Base-by-base conservation (phyloP, 1,140 invertebrate species). In the Colletes gigas region DNA sequence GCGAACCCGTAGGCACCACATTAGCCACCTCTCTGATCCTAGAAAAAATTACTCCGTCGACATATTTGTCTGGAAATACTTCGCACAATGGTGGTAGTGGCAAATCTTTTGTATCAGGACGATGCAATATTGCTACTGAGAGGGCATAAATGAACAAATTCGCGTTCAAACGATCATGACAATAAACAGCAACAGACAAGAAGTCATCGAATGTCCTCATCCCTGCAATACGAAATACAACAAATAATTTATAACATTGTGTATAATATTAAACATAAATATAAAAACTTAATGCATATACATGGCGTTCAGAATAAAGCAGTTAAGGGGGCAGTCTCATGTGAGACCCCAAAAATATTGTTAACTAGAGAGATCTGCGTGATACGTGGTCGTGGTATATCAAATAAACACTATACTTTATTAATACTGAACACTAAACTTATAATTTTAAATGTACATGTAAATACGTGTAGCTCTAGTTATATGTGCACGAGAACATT, bases 121-220 rank as follows among this genome's bases (percentile, higher is more conserved):
- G 95, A 94, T 97, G 96, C 60, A 97, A 88, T 44, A 97, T 93
- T 0, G 96, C 96, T 30, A 97, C 96, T 0, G 96, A 96, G 3
- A 96, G 92, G 9, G 95, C 95, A 89, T 97, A 97, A 90, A 97
- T 96, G 93, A 97, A 97, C 92, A 97, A 91, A 87, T 96, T 95
- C 0, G 96, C 95, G 90, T 97, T 97, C 52, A 97, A 91, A 30
- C 96, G 95, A 88, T 97, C 95, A 57, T 96, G 95, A 78, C 95
- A 96, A 87, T 96, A 97, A 4, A 96, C 95, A 10, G 95, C 94
- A 12, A 96, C 92, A 0, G 96, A 96, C 77, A 95, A 89, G 52
- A 97, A 94, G 72, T 97, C 96, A 1, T 97, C 96, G 30, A 96
- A 91, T 4, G 95, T 95, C 78, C 95, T 93, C 94, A 97, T 95